phyloP scores from a whole-genome alignment of 2,113 vertebrate species.

The Alectura lathami region DNA sequence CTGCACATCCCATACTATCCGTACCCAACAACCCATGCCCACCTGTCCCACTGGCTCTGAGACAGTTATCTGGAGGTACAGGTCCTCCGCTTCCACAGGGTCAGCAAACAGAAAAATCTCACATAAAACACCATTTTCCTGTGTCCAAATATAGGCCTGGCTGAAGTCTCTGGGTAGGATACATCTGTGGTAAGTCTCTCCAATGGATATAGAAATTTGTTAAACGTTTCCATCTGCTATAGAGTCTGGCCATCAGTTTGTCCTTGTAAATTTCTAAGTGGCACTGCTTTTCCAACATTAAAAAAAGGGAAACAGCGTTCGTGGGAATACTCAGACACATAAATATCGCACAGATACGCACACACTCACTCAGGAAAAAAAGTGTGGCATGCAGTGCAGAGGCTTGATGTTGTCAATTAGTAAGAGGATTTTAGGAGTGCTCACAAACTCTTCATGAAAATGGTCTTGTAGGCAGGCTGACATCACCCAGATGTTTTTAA shows the following conservation, averaged over 20 bases:
- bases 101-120: neutral
- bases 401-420: neutral
- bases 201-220: neutral
- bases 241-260: neutral
- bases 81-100: neutral
- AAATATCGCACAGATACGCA: neutral
- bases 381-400: neutral
- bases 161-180: neutral
- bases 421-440: neutral
- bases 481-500: conserved; percentile 54
- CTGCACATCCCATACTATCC: fast-evolving
- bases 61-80: neutral
- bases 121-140: neutral
- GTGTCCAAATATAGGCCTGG: neutral
- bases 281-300: neutral
- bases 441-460: neutral
- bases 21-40: neutral
- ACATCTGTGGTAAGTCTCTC: neutral
- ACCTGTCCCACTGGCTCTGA: neutral
- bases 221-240: conserved; percentile 15
- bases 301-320: neutral
- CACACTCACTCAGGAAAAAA: fast-evolving
- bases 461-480: conserved; percentile 27
- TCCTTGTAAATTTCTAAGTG: neutral
- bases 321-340: neutral